Percentiles rank a stretch among this genome's conserved stretches.
These are phyloP conservation scores for Patiria pectinifera DNA, from an alignment of 53 echinoderm and acorn worm species.

Conservation along the genomic window DNA sequence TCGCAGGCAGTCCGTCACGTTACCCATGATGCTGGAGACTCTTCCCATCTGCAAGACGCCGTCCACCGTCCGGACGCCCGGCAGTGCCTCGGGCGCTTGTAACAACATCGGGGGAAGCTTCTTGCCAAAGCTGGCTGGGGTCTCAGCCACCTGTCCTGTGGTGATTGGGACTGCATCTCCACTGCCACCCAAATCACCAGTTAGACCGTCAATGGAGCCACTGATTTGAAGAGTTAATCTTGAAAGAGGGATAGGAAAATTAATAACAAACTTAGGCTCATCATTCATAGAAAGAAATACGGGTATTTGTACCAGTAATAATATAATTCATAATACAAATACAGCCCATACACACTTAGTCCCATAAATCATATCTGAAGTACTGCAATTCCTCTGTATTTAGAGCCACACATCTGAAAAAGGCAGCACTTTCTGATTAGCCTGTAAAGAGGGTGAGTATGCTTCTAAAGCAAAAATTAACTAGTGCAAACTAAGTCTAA, in stretches of 20 bases:
- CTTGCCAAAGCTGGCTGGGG: conserved; percentile 1
- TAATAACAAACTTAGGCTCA: not conserved
- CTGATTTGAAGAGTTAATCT: conserved; percentile 49
- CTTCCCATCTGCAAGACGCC: conserved; percentile 53
- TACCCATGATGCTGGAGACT: conserved; percentile 62
- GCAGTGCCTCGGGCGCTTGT: not conserved
- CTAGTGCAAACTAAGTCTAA: too few species aligned
- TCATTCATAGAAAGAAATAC: too few species aligned
- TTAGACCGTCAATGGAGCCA: conserved; percentile 44
- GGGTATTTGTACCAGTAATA: too few species aligned
- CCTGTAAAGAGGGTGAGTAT: too few species aligned
- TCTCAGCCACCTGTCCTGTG: not conserved
- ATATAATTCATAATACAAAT: too few species aligned
- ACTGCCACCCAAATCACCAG: conserved; percentile 44
- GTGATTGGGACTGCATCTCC: conserved; percentile 25
- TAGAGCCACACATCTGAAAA: too few species aligned
- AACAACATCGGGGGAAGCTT: conserved; percentile 33
- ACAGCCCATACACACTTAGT: too few species aligned
- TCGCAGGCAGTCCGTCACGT: conserved; percentile 63
- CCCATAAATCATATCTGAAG: too few species aligned
- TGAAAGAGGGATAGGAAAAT: not conserved
- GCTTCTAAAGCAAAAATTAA: too few species aligned
- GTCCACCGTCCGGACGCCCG: conserved; percentile 20
- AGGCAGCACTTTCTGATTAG: too few species aligned
- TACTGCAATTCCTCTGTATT: too few species aligned